Base-by-base conservation (phyloP, 2,113 vertebrate genomes). In the Tragelaphus imberbis region DNA sequence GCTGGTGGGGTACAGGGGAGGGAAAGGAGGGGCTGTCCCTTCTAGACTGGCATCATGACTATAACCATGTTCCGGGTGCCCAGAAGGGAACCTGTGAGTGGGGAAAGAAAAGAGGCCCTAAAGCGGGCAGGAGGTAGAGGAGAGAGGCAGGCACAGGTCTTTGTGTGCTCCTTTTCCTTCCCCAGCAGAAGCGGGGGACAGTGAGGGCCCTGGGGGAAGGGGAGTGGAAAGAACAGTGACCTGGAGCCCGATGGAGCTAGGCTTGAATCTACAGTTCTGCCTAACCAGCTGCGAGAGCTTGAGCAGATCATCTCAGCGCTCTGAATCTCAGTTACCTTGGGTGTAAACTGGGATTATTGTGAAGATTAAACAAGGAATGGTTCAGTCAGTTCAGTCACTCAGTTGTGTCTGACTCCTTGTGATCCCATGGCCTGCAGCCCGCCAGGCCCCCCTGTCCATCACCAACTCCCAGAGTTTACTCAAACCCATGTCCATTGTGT, bases 361-460 rank as follows among this genome's bases (percentile, higher is more conserved):
- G 80, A 81, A 63, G 40, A 63, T 33, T 9, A 36, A 71, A 55
- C 19, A 80, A 51, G 33, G 36, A 58, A 1, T n/a, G 36, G n/a
- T 71, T 36, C 65, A 11, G n/a, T 71, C 65, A 71, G 17, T 71
- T 21, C 65, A 36, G 65, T 21, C 0, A 2, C 65, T 36, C 65
- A 2, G 4, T 36, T 0, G 0, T 36, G 65, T 71, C 65, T 1
- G 9, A 71, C 17, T 71, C n/a, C 4, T 21, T 36, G 65, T 2
- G 9, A 71, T 8, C n/a, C n/a, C 17, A 11, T 2, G 17, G 17
- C 21, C n/a, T 5, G 9, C 0, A 36, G 65, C 33, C n/a, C 0
- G 1, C 65, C 33, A 68, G 65, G 17, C 17, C 65, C 36, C 33
- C 33, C 33, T 68, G 65, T 68, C 65, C 33, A 68, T 36, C 17